Evolutionary conservation across 1,140 invertebrate genomes (phyloP).

Genomic region (Caenorhabditis brenneri): DNA sequence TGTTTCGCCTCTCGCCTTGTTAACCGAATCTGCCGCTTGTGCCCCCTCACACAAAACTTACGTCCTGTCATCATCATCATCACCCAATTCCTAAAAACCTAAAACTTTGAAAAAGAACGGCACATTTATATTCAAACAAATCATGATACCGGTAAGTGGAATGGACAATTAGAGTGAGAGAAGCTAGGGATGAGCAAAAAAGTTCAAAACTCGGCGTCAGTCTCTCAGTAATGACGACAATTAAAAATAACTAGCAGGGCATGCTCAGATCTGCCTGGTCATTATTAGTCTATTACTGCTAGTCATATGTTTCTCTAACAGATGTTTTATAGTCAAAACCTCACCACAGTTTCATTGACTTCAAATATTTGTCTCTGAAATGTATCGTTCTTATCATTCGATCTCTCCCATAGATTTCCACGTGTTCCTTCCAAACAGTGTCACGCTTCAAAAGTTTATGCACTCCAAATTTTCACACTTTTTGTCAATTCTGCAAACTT

Average conservation of each 20-base stretch:
- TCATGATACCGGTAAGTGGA: slow-evolving; percentile 4
- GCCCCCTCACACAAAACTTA: background rate
- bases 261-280: background rate
- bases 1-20: slow-evolving; percentile 36
- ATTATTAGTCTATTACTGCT: background rate
- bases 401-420: too few relatives aligned
- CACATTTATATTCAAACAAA: background rate
- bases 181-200: background rate
- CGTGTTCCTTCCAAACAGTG: too few relatives aligned
- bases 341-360: too few relatives aligned
- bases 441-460: too few relatives aligned
- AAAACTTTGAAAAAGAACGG: background rate
- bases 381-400: too few relatives aligned
- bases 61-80: background rate
- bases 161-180: background rate
- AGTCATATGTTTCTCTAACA: background rate
- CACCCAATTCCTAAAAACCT: background rate
- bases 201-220: background rate
- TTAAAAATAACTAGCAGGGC: background rate
- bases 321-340: background rate
- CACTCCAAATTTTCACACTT: too few relatives aligned
- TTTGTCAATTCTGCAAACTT: too few relatives aligned
- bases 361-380: too few relatives aligned
- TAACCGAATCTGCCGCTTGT: slow-evolving; percentile 19
- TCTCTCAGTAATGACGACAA: background rate